Evolutionary conservation across 2,113 vertebrate species (phyloP), one percentile per base, ranked within the genome.

Genomic region (Clinocottus analis): DNA sequence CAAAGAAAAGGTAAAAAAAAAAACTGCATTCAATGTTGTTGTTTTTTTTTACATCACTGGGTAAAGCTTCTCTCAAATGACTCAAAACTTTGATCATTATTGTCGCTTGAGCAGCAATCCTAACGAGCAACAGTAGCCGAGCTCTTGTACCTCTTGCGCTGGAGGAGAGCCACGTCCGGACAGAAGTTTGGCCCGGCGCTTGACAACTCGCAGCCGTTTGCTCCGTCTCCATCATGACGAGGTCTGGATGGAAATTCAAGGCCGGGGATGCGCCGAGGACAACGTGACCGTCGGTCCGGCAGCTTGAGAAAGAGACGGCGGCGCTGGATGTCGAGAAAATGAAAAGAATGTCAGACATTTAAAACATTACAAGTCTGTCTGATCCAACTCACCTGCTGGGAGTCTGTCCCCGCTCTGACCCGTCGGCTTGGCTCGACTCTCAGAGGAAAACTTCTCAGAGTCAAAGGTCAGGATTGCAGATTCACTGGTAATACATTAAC

Each of bases 401-500:
- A 80, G 70, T 25, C 19, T 71, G 64, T 55, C 53, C 86, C 25
- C 11, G n/a, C 53, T 83, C 56, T 85, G 27, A 79, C 13, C 37
- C 65, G 7, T 11, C 29, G 39, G 23, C 67, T 77, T 56, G 7
- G 45, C 66, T 84, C 1, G n/a, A 68, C 58, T 82, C 63, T 39
- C 39, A 29, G 56, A 8, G 0, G 31, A 86, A 5, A 83, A 76
- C 45, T 39, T 64, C 58, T 73, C 60, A 5, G 75, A 83, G 89
- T 76, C 90, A 92, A 93, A 92, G 92, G 87, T 93, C 82, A 91
- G 60, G 61, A n/a, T 27, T 37, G 19, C 67, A 76, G 25, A 85
- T 45, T 64, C 53, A 66, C 77, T 90, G 72, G 91, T 94, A 84
- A 93, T 79, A 77, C 72, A 91, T 92, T 92, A 93, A 93, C 89